Percentiles rank a stretch among this genome's conserved stretches.
phyloP scores from a whole-genome alignment of 2,113 vertebrate genomes.

The Corvus hawaiiensis region DNA sequence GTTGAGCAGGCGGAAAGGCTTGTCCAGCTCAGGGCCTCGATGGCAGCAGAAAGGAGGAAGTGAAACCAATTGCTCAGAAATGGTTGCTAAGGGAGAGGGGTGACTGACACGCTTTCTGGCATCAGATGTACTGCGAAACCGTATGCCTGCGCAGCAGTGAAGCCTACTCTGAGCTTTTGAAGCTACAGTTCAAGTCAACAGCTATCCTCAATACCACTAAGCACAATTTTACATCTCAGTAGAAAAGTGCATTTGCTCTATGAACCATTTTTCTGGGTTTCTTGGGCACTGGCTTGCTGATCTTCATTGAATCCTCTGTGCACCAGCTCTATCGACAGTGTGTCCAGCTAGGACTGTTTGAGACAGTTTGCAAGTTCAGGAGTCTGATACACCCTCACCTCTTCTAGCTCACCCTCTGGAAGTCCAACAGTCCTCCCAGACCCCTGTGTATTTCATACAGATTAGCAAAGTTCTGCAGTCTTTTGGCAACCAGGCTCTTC shows the following conservation, averaged over 20 bases:
- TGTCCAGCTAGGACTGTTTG: background rate
- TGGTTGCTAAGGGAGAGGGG: background rate
- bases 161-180: background rate
- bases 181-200: background rate
- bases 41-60: background rate
- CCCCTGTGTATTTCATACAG: background rate
- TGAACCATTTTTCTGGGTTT: background rate
- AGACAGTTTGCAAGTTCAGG: background rate
- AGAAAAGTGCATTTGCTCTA: background rate
- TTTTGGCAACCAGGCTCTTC: background rate
- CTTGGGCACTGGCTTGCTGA: background rate
- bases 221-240: background rate
- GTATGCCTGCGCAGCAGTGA: background rate
- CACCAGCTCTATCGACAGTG: fast-evolving
- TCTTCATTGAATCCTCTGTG: fast-evolving
- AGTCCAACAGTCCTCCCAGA: background rate
- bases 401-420: background rate
- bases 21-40: fast-evolving
- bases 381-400: background rate
- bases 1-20: background rate
- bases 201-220: background rate
- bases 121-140: background rate
- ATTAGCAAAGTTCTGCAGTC: background rate
- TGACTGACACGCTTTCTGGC: background rate
- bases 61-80: background rate